Percentiles rank a stretch among this genome's conserved stretches.
These are phyloP conservation scores for Heterodera carotae DNA, from an alignment of 1,140 invertebrate species.

Conservation along the genomic window DNA sequence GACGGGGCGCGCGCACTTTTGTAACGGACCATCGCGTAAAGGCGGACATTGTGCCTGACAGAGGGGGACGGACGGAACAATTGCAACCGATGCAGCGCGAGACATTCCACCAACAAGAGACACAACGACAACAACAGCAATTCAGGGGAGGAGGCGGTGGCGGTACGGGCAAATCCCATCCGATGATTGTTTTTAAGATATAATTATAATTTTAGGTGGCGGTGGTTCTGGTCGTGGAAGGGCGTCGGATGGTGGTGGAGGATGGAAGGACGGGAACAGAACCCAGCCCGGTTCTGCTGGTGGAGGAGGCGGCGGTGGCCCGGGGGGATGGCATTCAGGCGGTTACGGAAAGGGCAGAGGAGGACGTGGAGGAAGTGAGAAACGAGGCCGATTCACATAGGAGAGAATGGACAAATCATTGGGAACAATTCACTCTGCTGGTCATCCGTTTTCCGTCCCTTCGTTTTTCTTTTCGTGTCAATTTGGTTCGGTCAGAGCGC, in stretches of 20 bases:
- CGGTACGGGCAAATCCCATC: no score
- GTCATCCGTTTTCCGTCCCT: no score
- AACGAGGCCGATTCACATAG: constrained; percentile 23
- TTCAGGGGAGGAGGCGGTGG: constrained; percentile 5
- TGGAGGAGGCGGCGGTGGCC: constrained; percentile 7
- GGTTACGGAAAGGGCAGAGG: constrained; percentile 15
- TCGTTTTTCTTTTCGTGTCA: background rate
- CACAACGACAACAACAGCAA: constrained; percentile 17
- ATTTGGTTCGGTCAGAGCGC: no score
- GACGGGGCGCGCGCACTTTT: constrained; percentile 13
- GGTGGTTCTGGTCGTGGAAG: background rate
- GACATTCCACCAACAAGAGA: constrained; percentile 28
- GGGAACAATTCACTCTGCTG: no score
- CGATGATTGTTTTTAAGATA: no score
- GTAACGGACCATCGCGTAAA: constrained; percentile 17
- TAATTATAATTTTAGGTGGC: background rate
- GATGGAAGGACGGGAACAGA: background rate
- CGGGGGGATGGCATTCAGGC: background rate
- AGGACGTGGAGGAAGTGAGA: constrained; percentile 15
- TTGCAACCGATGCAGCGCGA: constrained; percentile 26
- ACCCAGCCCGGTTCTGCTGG: background rate
- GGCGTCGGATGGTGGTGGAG: background rate
- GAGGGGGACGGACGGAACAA: constrained; percentile 30
- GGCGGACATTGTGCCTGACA: constrained; percentile 23
- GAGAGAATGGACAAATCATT: no score